A percentile compares a stretch with the other conserved stretches of the same genome.
Evolutionary conservation across 2,113 vertebrate species (phyloP).

Genomic region (Nicator chloris): DNA sequence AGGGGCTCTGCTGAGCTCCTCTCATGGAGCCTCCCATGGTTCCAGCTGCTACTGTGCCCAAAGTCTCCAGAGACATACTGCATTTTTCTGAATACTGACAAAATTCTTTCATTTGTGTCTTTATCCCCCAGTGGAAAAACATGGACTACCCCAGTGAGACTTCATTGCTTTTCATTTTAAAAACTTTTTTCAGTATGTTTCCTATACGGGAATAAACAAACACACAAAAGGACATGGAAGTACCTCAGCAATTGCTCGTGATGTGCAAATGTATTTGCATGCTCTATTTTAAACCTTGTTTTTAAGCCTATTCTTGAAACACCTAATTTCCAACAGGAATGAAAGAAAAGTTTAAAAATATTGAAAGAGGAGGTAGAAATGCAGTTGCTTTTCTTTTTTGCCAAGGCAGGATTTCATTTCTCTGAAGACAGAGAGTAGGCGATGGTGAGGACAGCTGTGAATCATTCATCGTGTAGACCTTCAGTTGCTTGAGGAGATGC

Average conservation of each 20-base stretch:
- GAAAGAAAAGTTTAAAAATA: conserved; percentile 23
- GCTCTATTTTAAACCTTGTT: not conserved
- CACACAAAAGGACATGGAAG: not conserved
- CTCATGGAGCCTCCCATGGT: not conserved
- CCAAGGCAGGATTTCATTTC: not conserved
- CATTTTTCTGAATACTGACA: not conserved
- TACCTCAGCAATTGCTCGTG: not conserved
- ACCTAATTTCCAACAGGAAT: not conserved
- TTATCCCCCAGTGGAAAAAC: not conserved
- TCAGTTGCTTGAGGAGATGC: not conserved
- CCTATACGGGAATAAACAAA: not conserved
- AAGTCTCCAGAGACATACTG: not conserved
- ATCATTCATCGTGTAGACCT: not conserved
- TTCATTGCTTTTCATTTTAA: not conserved
- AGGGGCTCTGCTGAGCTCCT: not conserved
- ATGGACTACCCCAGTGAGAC: not conserved
- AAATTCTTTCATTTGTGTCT: not conserved
- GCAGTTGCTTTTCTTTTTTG: conserved; percentile 4
- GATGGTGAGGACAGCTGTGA: conserved; percentile 20
- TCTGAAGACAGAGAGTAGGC: conserved; percentile 4
- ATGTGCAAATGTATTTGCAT: not conserved
- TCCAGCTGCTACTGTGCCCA: not conserved
- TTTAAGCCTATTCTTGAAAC: conserved; percentile 5
- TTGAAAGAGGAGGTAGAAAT: conserved; percentile 15
- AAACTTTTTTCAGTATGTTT: not conserved